Evolutionary conservation across 2,888 invertebrate genomes (phyloP).

Genomic region (Corythucha ciliata): DNA sequence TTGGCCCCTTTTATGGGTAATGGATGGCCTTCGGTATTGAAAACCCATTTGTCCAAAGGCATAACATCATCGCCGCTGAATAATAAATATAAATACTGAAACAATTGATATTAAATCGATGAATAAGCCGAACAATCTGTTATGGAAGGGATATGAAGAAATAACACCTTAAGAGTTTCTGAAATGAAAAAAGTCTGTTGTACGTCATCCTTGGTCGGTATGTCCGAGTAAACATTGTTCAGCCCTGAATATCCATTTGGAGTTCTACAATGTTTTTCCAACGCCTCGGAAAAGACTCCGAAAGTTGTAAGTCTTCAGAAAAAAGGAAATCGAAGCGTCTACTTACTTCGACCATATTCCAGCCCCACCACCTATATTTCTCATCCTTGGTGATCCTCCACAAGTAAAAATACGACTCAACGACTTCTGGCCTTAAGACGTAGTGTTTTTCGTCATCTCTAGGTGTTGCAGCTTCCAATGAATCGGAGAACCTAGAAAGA

Average conservation of each 20-base stretch:
- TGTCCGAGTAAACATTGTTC: conserved; percentile 81
- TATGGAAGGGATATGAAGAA: not conserved
- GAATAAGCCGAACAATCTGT: no score
- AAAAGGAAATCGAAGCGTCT: no score
- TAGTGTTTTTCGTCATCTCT: conserved; percentile 92
- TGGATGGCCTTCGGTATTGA: conserved; percentile 98
- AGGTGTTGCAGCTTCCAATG: conserved; percentile 84
- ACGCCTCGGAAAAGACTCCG: conserved; percentile 65
- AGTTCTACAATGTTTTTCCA: conserved; percentile 87
- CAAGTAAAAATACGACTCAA: conserved; percentile 94
- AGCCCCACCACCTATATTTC: conserved; percentile 97
- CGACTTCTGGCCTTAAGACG: conserved; percentile 91
- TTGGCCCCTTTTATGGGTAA: conserved; percentile 77
- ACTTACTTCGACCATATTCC: conserved; percentile 81
- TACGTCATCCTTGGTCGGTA: conserved; percentile 87
- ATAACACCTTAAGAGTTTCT: conserved; percentile 84
- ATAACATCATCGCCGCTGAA: conserved; percentile 89
- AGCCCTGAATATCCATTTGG: conserved; percentile 90
- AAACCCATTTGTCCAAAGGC: conserved; percentile 93
- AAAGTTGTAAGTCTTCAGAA: no score
- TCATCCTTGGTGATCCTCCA: conserved; percentile 94
- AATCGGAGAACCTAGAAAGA: conserved; percentile 67
- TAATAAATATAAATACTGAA: conserved; percentile 88
- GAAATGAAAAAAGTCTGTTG: conserved; percentile 99
- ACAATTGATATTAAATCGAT: no score